Percentiles rank a stretch among this genome's conserved stretches.
Evolutionary conservation across 1,140 invertebrate species (phyloP).

Genomic region (Wiebesia pumilae): DNA sequence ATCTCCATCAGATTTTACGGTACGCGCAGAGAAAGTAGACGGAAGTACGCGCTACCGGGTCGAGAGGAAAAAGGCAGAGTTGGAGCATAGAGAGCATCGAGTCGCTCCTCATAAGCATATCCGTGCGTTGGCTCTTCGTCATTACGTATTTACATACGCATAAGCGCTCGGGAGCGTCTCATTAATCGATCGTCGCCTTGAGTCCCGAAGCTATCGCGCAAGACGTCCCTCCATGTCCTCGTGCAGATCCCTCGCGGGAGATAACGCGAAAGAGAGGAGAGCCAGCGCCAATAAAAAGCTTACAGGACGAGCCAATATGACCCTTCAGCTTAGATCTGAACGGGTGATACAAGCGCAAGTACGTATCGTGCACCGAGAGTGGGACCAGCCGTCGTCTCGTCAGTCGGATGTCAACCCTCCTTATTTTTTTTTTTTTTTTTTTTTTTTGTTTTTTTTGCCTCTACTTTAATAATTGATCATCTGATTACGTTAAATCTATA

Average conservation of each 20-base stretch:
- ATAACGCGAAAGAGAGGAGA: neutral
- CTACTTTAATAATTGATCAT: constrained; percentile 75
- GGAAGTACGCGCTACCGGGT: constrained; percentile 50
- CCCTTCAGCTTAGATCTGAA: constrained; percentile 36
- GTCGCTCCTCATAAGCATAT: neutral
- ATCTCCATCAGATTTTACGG: constrained; percentile 44
- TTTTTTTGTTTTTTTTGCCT: no score
- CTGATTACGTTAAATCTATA: constrained; percentile 74
- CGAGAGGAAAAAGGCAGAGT: neutral
- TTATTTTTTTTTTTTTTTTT: no score
- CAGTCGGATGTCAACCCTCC: constrained; percentile 73
- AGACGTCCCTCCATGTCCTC: neutral
- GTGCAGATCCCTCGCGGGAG: constrained; percentile 26
- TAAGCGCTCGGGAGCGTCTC: neutral
- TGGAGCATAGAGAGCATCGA: neutral
- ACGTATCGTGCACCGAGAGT: constrained; percentile 10
- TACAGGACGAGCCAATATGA: constrained; percentile 45
- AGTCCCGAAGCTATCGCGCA: neutral
- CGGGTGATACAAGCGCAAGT: constrained; percentile 21
- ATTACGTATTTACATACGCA: neutral
- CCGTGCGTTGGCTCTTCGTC: neutral
- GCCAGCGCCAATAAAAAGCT: neutral
- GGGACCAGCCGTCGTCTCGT: constrained; percentile 56
- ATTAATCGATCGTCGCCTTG: constrained; percentile 50
- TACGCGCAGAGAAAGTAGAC: constrained; percentile 10